Base-by-base conservation (phyloP, 2,113 vertebrate genomes). In the Passer domesticus region DNA sequence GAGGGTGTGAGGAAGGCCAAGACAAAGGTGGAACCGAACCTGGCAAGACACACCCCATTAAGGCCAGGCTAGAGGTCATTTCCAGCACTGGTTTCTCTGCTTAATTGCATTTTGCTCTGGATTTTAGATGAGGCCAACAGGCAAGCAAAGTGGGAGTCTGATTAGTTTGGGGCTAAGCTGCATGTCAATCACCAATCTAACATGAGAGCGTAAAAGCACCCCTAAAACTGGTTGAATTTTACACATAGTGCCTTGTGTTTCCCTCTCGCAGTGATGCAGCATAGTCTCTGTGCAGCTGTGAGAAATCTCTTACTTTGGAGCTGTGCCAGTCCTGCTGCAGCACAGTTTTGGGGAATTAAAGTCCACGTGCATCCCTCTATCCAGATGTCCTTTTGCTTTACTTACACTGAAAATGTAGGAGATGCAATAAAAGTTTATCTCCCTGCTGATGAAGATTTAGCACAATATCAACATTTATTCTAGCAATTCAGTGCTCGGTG, bases 161-260 rank as follows among this genome's bases (percentile, higher is more conserved):
- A 2, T 44, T 41, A 49, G 11, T 37, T 28, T 52, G 46, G 24
- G 9, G 56, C 13, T 18, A 69, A 83, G 35, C 10, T 5, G 0
- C 47, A 6, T 17, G 14, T 20, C 12, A 70, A 21, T 27, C 12
- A 44, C 15, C 5, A 27, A 24, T 15, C 4, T 66, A 66, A 39
- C 3, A 0, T 16, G 58, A 69, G 0, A 13, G 23, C 22, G 28
- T 15, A 47, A 62, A 72, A 69, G 1, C 0, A 1, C 7, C 19
- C 67, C 53, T 30, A 41, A 59, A 93, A 16, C 6, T 4, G 28
- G 8, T 1, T 59, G 49, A 44, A 8, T 53, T 77, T 66, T 44
- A 21, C 4, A 10, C 16, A 7, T 2, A 66, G 16, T 62, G 56
- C 30, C n/a, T 79, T 3, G 17, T 21, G 15, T 76, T 79, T 59